Conservation (phyloP, 2,113 vertebrate species). For the Labeo rohita region DNA sequence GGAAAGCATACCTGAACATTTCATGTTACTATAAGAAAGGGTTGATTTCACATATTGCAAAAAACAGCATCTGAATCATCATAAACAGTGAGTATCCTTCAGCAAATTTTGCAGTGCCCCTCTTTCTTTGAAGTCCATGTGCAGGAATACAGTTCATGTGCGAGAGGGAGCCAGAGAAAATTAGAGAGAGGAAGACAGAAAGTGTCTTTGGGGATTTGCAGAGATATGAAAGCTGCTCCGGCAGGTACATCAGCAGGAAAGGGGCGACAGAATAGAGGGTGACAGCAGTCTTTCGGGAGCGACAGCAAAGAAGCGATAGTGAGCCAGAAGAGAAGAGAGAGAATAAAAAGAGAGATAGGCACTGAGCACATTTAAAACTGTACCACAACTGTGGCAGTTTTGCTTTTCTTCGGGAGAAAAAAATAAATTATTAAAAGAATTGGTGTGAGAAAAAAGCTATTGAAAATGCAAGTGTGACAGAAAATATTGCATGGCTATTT, state of each 20-base stretch:
- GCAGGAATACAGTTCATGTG: neutral
- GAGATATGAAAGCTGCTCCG: constrained; percentile 26
- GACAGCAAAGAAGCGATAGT: constrained; percentile 2
- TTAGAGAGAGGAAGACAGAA: constrained; percentile 6
- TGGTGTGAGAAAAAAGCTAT: constrained; percentile 8
- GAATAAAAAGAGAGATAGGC: neutral
- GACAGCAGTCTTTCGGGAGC: constrained; percentile 16
- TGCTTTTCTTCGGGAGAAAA: constrained; percentile 7
- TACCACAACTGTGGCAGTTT: neutral
- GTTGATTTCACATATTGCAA: neutral
- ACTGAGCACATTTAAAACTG: constrained; percentile 2
- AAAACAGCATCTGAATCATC: constrained; percentile 7
- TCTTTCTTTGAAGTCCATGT: constrained; percentile 10
- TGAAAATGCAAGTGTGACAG: neutral
- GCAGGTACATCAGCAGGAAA: constrained; percentile 22
- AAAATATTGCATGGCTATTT: neutral
- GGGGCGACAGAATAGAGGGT: constrained; percentile 13
- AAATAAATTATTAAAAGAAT: neutral
- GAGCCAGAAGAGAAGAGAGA: neutral
- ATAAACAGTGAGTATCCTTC: neutral
- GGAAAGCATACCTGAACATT: neutral
- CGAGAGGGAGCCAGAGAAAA: neutral
- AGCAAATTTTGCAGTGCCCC: neutral
- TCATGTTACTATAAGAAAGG: neutral
- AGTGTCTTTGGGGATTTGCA: constrained; percentile 34